phyloP scores from a whole-genome alignment of 2,888 invertebrate genomes.

The Leptinotarsa tumamoca region DNA sequence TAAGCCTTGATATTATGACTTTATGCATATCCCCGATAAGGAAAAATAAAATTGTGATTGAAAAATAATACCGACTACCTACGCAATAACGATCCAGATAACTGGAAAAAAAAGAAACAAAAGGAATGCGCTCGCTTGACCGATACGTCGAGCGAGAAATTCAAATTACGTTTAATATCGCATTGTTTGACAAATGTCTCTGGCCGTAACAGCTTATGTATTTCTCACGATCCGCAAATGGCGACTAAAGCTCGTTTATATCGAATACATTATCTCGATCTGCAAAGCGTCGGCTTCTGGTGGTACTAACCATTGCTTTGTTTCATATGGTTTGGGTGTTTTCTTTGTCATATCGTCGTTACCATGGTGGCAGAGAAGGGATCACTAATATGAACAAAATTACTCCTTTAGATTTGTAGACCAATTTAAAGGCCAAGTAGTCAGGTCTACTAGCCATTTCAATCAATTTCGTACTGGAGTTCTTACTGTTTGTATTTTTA shows the following conservation, averaged over 20 bases:
- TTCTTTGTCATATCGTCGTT: background rate
- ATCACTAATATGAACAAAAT: too few species aligned
- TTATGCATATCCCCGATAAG: too few species aligned
- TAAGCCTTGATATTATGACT: too few species aligned
- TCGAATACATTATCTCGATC: slow-evolving; percentile 9
- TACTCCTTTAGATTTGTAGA: too few species aligned
- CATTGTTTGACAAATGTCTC: slow-evolving; percentile 13
- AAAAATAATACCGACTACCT: background rate
- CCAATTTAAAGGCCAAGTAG: too few species aligned
- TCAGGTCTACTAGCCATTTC: too few species aligned
- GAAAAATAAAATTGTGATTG: background rate
- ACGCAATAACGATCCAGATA: slow-evolving; percentile 6
- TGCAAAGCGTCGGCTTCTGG: background rate
- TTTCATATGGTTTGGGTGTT: background rate
- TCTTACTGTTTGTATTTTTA: too few species aligned
- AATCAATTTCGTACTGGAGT: too few species aligned
- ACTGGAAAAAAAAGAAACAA: slow-evolving; percentile 9
- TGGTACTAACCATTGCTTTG: background rate
- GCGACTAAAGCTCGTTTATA: background rate
- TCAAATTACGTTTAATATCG: slow-evolving; percentile 17
- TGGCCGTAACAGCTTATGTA: background rate
- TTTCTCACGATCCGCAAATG: slow-evolving; percentile 18
- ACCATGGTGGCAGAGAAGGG: background rate
- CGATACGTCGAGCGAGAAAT: slow-evolving; percentile 10
- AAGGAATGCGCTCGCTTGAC: slow-evolving; percentile 8